Evolutionary conservation across 2,113 vertebrate species (phyloP).

Genomic region (Anhinga anhinga): DNA sequence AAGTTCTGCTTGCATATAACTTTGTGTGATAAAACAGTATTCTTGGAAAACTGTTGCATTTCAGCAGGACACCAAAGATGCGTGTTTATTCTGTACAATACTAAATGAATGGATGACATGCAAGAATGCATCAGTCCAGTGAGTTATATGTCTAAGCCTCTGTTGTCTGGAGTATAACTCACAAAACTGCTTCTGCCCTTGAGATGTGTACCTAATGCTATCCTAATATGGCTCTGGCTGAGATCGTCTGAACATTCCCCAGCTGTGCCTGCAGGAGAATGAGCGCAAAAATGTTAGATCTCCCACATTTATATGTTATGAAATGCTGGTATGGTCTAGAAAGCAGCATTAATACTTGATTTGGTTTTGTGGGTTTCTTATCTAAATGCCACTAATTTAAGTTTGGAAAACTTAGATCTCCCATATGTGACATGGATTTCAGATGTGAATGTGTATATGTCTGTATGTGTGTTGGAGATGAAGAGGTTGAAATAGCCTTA

Average conservation of each 20-base stretch:
- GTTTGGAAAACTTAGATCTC: neutral
- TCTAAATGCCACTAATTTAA: neutral
- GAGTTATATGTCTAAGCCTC: neutral
- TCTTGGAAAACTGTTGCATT: neutral
- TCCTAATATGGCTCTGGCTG: neutral
- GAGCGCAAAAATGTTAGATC: neutral
- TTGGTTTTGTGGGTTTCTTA: neutral
- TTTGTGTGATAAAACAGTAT: neutral
- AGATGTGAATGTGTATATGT: neutral
- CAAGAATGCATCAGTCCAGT: neutral
- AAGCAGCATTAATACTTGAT: neutral
- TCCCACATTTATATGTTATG: neutral
- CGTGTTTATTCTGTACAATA: neutral
- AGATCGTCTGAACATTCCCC: neutral
- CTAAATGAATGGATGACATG: fast-evolving
- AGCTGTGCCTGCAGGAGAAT: neutral
- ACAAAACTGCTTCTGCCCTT: neutral
- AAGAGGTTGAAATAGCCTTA: neutral
- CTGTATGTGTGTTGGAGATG: neutral
- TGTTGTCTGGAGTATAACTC: neutral
- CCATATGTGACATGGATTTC: neutral
- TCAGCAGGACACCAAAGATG: neutral
- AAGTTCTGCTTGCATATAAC: neutral
- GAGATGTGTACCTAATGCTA: neutral
- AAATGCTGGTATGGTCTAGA: neutral